These are phyloP conservation scores for Diploscapter pachys DNA, from an alignment of 1,140 invertebrate species.

Conservation along the genomic window DNA sequence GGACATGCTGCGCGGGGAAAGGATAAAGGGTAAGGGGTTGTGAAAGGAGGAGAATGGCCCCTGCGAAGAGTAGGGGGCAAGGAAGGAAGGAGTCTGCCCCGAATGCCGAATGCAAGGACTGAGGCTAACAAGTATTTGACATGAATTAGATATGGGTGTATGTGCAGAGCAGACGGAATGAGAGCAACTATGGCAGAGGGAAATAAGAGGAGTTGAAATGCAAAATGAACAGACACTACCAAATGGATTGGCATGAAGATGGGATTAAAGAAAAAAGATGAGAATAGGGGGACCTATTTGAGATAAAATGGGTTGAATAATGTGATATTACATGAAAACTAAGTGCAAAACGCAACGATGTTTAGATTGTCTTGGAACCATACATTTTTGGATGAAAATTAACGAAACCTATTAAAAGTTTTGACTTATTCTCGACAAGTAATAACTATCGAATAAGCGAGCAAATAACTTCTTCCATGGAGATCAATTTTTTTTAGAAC, in stretches of 20 bases:
- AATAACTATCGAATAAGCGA: no score
- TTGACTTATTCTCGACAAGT: no score
- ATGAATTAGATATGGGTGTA: constrained; percentile 37
- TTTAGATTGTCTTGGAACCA: no score
- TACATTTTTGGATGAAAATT: no score
- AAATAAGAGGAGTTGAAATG: background rate
- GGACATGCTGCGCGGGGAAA: no score
- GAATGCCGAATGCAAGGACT: constrained; percentile 11
- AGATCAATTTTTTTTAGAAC: no score
- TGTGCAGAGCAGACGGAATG: background rate
- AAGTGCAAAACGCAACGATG: no score
- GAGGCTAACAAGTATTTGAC: constrained; percentile 36
- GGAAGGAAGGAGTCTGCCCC: constrained; percentile 18
- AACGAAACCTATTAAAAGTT: no score
- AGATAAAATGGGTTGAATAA: background rate
- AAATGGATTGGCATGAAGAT: background rate
- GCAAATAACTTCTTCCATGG: no score
- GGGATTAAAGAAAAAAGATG: background rate
- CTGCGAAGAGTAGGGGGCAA: constrained; percentile 1
- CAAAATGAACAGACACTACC: background rate
- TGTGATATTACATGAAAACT: no score
- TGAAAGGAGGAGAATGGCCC: no score
- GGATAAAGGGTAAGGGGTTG: no score
- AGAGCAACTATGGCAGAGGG: background rate
- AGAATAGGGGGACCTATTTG: background rate